These are phyloP conservation scores for Eurystomus gularis DNA, from an alignment of 2,113 vertebrate species.

Conservation along the genomic window DNA sequence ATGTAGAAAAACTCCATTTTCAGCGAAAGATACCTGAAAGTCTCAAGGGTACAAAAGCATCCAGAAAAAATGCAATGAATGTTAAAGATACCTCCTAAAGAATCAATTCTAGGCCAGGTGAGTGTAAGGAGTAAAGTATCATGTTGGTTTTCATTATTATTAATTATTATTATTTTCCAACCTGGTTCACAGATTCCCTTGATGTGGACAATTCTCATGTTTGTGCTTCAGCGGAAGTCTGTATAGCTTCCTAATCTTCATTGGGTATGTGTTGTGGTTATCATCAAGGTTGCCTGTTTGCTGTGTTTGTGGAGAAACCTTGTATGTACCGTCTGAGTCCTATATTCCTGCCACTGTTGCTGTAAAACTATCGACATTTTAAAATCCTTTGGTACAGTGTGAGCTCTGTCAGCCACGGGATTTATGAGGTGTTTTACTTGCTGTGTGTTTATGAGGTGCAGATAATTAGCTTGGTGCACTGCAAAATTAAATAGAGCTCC, in stretches of 20 bases:
- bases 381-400: background rate
- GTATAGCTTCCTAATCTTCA: background rate
- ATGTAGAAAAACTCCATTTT: background rate
- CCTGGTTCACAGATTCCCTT: background rate
- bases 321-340: background rate
- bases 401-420: background rate
- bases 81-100: background rate
- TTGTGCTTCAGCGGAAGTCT: background rate
- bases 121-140: background rate
- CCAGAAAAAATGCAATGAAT: background rate
- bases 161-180: background rate
- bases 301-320: background rate
- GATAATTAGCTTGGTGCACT: background rate
- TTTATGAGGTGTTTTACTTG: conserved; percentile 4
- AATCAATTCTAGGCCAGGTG: background rate
- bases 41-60: background rate
- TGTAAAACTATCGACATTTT: background rate
- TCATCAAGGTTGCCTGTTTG: background rate
- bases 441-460: conserved; percentile 7
- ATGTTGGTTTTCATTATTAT: fast-evolving
- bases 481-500: background rate
- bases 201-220: background rate
- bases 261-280: background rate
- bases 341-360: background rate
- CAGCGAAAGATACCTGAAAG: background rate